Percentiles rank a stretch among this genome's conserved stretches.
phyloP scores from a whole-genome alignment of 2,113 vertebrate species.

The Irena cyanogastra region DNA sequence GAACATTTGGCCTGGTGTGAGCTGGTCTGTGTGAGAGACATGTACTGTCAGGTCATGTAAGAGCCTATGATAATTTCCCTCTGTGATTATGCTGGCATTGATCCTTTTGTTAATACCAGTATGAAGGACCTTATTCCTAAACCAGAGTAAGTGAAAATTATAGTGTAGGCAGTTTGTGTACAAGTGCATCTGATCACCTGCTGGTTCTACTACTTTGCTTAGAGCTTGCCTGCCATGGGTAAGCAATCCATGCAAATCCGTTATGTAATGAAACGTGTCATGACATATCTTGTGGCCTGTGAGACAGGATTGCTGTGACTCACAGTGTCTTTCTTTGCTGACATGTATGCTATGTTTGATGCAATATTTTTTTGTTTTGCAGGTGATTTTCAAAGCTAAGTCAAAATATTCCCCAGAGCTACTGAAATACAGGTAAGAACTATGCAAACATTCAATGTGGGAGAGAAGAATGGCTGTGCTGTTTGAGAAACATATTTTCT shows the following conservation, averaged over 20 bases:
- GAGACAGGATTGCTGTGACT: not conserved
- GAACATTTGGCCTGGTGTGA: not conserved
- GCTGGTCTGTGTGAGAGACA: not conserved
- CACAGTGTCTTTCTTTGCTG: not conserved
- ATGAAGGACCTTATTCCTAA: not conserved
- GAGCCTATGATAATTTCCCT: not conserved
- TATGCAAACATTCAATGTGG: not conserved
- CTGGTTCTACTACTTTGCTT: not conserved
- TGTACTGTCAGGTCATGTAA: not conserved
- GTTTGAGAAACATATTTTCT: not conserved
- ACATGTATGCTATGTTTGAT: not conserved
- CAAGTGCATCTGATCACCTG: not conserved
- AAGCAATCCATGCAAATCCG: not conserved
- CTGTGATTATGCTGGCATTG: not conserved
- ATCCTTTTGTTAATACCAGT: not conserved
- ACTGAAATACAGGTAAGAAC: slow-evolving; percentile 86
- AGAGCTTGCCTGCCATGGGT: not conserved
- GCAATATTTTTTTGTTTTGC: slow-evolving; percentile 41
- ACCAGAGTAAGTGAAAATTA: not conserved
- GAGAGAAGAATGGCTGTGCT: not conserved
- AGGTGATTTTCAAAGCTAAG: slow-evolving; percentile 96
- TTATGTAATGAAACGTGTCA: not conserved
- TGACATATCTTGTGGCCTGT: not conserved
- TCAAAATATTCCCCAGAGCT: slow-evolving; percentile 91
- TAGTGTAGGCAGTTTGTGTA: not conserved